Percentiles rank a stretch among this genome's conserved stretches.
These are phyloP conservation scores for Congeria kusceri DNA, from an alignment of 2,888 invertebrate genomes.

Conservation along the genomic window DNA sequence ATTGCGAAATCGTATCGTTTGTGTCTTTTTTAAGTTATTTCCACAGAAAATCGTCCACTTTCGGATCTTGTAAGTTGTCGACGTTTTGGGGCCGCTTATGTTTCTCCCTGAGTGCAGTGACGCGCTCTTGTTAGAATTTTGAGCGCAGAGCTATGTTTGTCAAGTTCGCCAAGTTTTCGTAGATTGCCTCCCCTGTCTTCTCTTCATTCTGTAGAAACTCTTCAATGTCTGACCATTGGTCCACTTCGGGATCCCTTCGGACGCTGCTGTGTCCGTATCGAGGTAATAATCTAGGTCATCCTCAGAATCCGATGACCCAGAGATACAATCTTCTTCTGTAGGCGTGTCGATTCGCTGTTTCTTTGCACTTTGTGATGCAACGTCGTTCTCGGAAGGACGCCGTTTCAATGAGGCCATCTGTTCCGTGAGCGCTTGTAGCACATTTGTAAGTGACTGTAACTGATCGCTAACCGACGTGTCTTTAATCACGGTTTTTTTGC, in stretches of 20 bases:
- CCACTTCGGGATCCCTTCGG: not conserved
- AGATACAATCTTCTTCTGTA: not conserved
- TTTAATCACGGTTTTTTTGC: not conserved
- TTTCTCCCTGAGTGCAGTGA: no score
- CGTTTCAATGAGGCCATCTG: not conserved
- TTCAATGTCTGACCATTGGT: no score
- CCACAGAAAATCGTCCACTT: no score
- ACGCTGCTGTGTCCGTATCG: not conserved
- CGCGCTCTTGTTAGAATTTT: no score
- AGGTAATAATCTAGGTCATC: no score
- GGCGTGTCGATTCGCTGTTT: not conserved
- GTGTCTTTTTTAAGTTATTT: no score
- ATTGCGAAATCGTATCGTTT: not conserved
- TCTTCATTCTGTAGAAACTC: not conserved
- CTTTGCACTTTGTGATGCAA: not conserved
- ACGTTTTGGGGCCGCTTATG: no score
- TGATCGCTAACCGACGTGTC: not conserved
- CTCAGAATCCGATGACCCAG: not conserved
- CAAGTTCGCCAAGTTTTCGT: no score
- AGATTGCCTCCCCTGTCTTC: no score
- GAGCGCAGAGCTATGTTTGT: no score
- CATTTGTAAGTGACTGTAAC: not conserved
- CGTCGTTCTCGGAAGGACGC: no score
- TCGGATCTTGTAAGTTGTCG: slow-evolving; percentile 10
- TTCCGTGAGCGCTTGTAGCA: not conserved